A percentile compares a stretch with the other conserved stretches of the same genome.
Evolutionary conservation across 2,888 invertebrate species (phyloP).

Genomic region (Chrysotoxum bicinctum): DNA sequence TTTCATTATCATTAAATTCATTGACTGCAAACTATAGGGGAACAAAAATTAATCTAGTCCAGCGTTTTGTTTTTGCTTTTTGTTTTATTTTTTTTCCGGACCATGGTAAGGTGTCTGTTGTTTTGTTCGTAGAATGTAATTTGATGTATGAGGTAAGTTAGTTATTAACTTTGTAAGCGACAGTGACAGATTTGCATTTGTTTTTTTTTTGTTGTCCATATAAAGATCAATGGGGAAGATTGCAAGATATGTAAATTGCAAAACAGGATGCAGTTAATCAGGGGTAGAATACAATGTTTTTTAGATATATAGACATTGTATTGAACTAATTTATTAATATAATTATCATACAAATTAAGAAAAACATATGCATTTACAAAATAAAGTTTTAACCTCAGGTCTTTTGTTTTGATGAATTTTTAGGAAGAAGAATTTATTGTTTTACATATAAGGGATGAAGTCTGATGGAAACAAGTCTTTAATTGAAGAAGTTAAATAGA

Average conservation of each 20-base stretch:
- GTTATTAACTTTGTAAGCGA: constrained; percentile 43
- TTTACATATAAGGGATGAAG: neutral
- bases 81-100: constrained; percentile 32
- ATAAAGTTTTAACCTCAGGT: constrained; percentile 24
- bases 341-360: neutral
- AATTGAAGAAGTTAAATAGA: neutral
- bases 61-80: neutral
- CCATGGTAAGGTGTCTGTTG: constrained; percentile 20
- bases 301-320: neutral
- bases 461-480: neutral
- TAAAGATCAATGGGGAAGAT: neutral
- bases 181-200: constrained; percentile 21
- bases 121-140: constrained; percentile 27
- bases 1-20: constrained; percentile 76
- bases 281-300: neutral
- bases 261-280: constrained; percentile 45
- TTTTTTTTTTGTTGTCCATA: neutral
- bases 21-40: constrained; percentile 71
- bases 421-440: neutral
- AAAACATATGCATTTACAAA: neutral
- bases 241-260: constrained; percentile 23
- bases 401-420: constrained; percentile 15
- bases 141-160: constrained; percentile 34
- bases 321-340: neutral
- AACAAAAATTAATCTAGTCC: constrained; percentile 63